phyloP scores from a whole-genome alignment of 2,888 invertebrate species.

The Pegoplata infirma region DNA sequence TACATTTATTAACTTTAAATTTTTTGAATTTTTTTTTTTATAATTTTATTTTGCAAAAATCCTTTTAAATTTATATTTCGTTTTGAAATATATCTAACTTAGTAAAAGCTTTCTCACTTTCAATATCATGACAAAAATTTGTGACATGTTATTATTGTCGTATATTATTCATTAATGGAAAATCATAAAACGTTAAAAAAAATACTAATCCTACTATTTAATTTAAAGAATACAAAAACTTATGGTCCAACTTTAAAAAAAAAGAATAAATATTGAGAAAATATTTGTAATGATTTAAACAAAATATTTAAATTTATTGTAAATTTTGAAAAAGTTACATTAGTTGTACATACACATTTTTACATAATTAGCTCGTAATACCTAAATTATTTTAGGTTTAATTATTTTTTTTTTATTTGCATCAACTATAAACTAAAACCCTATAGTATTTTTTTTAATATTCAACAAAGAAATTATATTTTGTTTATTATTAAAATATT shows the following conservation, averaged over 20 bases:
- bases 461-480: conserved; percentile 21
- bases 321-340: background rate
- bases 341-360: background rate
- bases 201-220: too few species aligned
- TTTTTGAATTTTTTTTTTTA: too few species aligned
- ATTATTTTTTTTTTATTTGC: conserved; percentile 13
- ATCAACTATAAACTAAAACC: conserved; percentile 32
- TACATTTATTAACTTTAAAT: too few species aligned
- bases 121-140: too few species aligned
- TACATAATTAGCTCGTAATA: background rate
- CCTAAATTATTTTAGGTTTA: conserved; percentile 42
- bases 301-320: background rate
- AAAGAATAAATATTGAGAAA: background rate
- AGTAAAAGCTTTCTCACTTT: too few species aligned
- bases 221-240: too few species aligned
- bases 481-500: conserved; percentile 14
- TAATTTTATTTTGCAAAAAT: too few species aligned
- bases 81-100: too few species aligned
- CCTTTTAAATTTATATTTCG: too few species aligned
- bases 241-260: conserved; percentile 34
- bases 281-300: background rate
- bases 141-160: too few species aligned
- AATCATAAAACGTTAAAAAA: too few species aligned
- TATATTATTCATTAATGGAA: too few species aligned
- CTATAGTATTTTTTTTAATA: conserved; percentile 46